Conservation (phyloP, 2,888 invertebrate species). For the Philhelius pedissequus region DNA sequence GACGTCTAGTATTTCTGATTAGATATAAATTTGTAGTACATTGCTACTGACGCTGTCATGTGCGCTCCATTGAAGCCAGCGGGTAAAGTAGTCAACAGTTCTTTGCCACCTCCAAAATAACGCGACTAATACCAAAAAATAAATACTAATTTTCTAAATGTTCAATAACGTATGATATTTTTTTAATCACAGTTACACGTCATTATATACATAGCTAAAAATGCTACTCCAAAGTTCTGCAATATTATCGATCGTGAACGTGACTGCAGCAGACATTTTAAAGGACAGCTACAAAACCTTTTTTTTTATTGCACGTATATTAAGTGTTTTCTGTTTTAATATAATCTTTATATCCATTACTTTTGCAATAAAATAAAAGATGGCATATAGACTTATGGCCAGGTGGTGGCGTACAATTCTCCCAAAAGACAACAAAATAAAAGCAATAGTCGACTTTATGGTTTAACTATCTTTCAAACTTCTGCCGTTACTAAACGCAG, state of each 20-base stretch:
- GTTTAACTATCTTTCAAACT: constrained; percentile 9
- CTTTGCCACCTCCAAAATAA: too few species aligned
- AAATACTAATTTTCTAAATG: too few species aligned
- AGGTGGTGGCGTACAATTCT: background rate
- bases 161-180: too few species aligned
- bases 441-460: background rate
- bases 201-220: background rate
- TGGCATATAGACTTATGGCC: constrained; percentile 24
- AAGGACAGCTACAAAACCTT: background rate
- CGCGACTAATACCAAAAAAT: too few species aligned
- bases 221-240: constrained; percentile 5
- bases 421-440: background rate
- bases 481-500: constrained; percentile 1
- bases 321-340: background rate
- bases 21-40: too few species aligned
- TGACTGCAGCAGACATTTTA: background rate
- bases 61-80: too few species aligned
- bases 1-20: too few species aligned
- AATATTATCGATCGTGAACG: constrained; percentile 35
- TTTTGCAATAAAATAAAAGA: constrained; percentile 29
- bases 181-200: background rate
- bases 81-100: too few species aligned
- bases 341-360: constrained; percentile 35
- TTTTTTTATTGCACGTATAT: constrained; percentile 3
- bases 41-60: too few species aligned